Evolutionary conservation across 2,888 invertebrate genomes (phyloP), one percentile per base, ranked within the genome.

Genomic region (Metalampra italica): DNA sequence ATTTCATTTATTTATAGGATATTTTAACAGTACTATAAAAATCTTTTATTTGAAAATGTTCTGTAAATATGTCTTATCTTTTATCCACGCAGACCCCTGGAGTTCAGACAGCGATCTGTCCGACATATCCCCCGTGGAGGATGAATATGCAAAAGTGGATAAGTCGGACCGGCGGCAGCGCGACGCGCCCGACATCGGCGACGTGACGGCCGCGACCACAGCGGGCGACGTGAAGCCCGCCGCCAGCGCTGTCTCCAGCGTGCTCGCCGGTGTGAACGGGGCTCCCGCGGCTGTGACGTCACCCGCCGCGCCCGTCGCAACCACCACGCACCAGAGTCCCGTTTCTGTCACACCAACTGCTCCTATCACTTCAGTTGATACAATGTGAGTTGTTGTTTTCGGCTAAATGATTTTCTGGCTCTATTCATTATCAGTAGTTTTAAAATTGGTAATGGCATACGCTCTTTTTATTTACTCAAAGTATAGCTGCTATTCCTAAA

Each of bases 81-180:
- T 22, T 30, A 42, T 13, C 13, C 39, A 4, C 22, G 55, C 60
- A 79, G 94, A 94, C 77, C 93, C 94, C 11, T 95, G 95, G 89
- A 91, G 95, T 54, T 96, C 96, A 9, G 96, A 97, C 73, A 95
- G 96, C 46, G 96, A 97, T 76, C 92, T 95, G 42, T 96, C 96
- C 1, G 96, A 96, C 81, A 87, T 94, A 49, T 96, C 95, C 59
- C 95, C 95, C 0, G 94, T 95, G 46, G 95, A 96, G 60, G 92
- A 92, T 58, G 88, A 89, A 55, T 88, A 88, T 57, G 88, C 88
- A 30, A 87, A 87, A 63, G 84, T 88, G 38, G 87, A 87, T 55
- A 88, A 87, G 57, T 76, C 84, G 0, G 68, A 68, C n/a, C 67
- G 71, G 13, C 68, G 78, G 14, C 75, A 76, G 12, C 80, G 80